These are phyloP conservation scores for Macrosiphum euphorbiae DNA, from an alignment of 2,888 invertebrate species.

Conservation along the genomic window DNA sequence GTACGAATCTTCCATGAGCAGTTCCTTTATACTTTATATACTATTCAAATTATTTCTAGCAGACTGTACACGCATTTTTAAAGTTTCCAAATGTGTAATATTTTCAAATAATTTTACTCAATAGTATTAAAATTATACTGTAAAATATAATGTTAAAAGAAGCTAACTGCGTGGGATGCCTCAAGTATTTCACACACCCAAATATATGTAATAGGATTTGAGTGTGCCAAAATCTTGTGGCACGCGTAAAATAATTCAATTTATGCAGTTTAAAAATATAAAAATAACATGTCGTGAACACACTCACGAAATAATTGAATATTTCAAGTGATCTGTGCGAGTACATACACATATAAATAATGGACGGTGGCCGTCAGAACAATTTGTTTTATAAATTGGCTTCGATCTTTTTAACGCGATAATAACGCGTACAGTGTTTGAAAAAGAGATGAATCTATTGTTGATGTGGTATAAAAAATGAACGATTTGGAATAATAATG, in stretches of 20 bases:
- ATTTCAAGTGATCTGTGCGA: constrained; percentile 49
- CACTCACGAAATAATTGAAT: constrained; percentile 49
- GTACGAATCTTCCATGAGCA: background rate
- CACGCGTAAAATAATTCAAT: constrained; percentile 26
- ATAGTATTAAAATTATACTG: background rate
- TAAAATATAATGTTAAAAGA: background rate
- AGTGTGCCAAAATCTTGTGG: background rate
- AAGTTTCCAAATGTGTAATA: background rate
- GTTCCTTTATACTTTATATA: background rate
- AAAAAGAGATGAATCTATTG: constrained; percentile 63
- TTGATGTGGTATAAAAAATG: constrained; percentile 60
- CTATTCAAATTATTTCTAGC: background rate
- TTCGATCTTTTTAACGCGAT: constrained; percentile 64
- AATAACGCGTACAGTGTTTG: constrained; percentile 64
- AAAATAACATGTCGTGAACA: constrained; percentile 44
- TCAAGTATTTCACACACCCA: background rate
- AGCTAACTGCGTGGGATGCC: background rate
- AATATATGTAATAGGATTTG: background rate
- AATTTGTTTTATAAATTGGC: constrained; percentile 64
- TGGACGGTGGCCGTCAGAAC: constrained; percentile 50
- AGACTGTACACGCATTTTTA: background rate
- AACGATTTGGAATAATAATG: constrained; percentile 62
- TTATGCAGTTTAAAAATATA: constrained; percentile 33
- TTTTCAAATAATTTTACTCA: background rate
- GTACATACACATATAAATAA: constrained; percentile 45